Conservation (phyloP, 2,797 vertebrate genomes). For the Crenuchus spilurus region DNA sequence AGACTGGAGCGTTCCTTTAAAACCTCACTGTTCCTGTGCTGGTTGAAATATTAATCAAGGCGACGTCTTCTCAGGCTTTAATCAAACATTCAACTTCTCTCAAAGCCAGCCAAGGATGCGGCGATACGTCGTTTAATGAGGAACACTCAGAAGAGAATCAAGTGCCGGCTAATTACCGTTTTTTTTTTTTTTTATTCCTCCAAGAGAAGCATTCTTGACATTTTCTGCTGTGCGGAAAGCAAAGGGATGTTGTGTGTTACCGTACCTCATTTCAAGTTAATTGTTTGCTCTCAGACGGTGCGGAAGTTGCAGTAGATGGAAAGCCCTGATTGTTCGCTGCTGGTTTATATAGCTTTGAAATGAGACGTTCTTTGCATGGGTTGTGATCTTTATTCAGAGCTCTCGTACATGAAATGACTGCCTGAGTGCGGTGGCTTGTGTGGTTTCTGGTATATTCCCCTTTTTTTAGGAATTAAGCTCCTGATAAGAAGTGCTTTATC, state of each 20-base stretch:
- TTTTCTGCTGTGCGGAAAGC: slow-evolving; percentile 34
- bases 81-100: slow-evolving; percentile 57
- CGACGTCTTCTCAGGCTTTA: slow-evolving; percentile 56
- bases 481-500: neutral
- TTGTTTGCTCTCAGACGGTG: slow-evolving; percentile 15
- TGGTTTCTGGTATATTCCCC: neutral
- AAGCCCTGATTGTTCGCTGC: slow-evolving; percentile 3
- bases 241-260: neutral
- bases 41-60: slow-evolving; percentile 61
- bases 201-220: slow-evolving; percentile 33
- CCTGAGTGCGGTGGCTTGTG: neutral
- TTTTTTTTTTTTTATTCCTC: slow-evolving; percentile 45
- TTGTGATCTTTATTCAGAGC: slow-evolving; percentile 25
- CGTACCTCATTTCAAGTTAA: slow-evolving; percentile 25
- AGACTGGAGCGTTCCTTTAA: slow-evolving; percentile 47
- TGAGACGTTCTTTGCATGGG: neutral
- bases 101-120: slow-evolving; percentile 49
- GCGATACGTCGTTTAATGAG: slow-evolving; percentile 54
- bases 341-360: slow-evolving; percentile 34
- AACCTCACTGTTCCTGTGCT: slow-evolving; percentile 44
- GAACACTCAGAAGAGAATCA: slow-evolving; percentile 49
- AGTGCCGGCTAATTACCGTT: slow-evolving; percentile 51
- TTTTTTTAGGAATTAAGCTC: neutral
- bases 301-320: slow-evolving; percentile 21
- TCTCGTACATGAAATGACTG: slow-evolving; percentile 1